These are phyloP conservation scores for Propithecus coquereli DNA, from an alignment of 2,113 vertebrate genomes.

Conservation along the genomic window DNA sequence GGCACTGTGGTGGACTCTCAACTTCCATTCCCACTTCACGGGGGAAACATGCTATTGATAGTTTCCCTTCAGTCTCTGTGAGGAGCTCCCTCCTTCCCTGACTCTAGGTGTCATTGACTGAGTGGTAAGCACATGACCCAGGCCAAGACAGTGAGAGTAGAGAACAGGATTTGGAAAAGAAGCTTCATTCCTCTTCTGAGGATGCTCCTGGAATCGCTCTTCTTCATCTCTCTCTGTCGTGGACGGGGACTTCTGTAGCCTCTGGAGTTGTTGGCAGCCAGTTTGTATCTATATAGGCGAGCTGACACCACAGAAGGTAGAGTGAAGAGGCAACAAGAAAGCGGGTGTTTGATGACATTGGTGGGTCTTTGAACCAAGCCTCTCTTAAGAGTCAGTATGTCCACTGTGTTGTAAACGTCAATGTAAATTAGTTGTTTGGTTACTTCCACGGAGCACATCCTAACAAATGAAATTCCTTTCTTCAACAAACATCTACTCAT, in stretches of 20 bases:
- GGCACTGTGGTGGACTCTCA: background rate
- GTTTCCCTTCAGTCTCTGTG: background rate
- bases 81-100: background rate
- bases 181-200: background rate
- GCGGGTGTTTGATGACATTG: background rate
- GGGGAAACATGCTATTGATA: background rate
- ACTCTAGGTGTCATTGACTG: background rate
- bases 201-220: background rate
- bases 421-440: background rate
- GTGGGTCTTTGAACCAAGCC: background rate
- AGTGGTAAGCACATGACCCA: background rate
- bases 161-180: background rate
- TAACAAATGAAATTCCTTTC: background rate
- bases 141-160: background rate
- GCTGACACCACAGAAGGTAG: background rate
- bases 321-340: background rate
- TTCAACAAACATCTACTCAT: background rate
- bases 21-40: background rate
- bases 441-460: background rate
- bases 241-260: background rate
- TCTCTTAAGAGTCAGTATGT: background rate
- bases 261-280: background rate
- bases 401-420: background rate
- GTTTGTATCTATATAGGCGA: background rate
- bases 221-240: background rate